Evolutionary conservation across 2,113 vertebrate species (phyloP), one percentile per base, ranked within the genome.

Genomic region (Callorhinus ursinus): DNA sequence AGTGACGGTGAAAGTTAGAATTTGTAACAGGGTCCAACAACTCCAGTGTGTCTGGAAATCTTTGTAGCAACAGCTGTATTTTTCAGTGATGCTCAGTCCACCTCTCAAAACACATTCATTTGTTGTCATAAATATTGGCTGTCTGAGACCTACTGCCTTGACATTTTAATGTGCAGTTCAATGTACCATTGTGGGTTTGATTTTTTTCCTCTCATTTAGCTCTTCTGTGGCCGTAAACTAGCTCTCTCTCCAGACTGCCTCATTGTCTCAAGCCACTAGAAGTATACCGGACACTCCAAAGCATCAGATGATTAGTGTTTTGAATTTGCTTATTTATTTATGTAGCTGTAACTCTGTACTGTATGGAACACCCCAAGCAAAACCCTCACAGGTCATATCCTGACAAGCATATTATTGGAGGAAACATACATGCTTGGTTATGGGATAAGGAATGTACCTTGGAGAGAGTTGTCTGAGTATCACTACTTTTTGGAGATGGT

Each of bases 1-100:
- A 98, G 81, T 97, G 95, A 98, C 98, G 98, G 87, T 97, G 96
- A 93, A 96, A 98, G 61, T 89, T 76, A 88, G 65, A 92, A 6
- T 94, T 86, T 97, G 86, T 98, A 96, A 77, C 36, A 76, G 67
- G n/a, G 67, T 74, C 92, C 93, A 61, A 63, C 83, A 97, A 95
- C 57, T 96, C 61, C 36, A 67, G 92, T 33, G 14, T 51, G 80
- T 1, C 49, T 91, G 85, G 49, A 97, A 98, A 93, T 6, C 14
- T 95, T 93, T 96, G 97, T 79, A 57, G 55, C 36, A 96, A 96
- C 91, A 72, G 11, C 59, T 87, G 7, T 55, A 42, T 31, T 16
- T 67, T 88, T 82, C 84, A 24, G 0, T 87, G 42, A 42, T 53
- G 33, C 82, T 96, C 21, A 22, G n/a, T 36, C 21, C 81, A 39